Percentiles rank a stretch among this genome's conserved stretches.
phyloP scores from a whole-genome alignment of 2,113 vertebrate species.

The Rhinogobius similis region DNA sequence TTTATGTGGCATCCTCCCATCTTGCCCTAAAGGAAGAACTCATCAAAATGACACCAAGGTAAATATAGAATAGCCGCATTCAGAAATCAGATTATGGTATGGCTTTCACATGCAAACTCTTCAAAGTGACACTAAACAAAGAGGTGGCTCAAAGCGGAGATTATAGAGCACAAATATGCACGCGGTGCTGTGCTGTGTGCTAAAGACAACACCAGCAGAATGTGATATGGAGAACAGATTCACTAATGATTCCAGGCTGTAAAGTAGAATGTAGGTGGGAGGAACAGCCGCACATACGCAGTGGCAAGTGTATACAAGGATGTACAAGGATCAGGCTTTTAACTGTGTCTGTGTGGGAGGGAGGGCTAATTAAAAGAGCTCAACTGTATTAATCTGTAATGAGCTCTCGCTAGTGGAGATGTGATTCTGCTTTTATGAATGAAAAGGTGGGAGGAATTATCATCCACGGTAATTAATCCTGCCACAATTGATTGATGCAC shows the following conservation, averaged over 20 bases:
- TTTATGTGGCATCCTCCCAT: slow-evolving; percentile 11
- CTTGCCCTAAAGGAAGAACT: slow-evolving; percentile 29
- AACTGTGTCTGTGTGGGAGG: slow-evolving; percentile 44
- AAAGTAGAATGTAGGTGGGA: slow-evolving; percentile 17
- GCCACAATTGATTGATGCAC: slow-evolving; percentile 32
- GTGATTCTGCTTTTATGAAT: slow-evolving; percentile 49
- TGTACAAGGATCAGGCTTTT: slow-evolving; percentile 43
- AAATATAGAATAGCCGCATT: slow-evolving; percentile 36
- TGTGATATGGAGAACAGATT: background rate
- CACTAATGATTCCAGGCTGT: slow-evolving; percentile 16
- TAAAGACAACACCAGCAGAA: background rate
- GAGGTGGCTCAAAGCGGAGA: slow-evolving; percentile 28
- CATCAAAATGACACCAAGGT: slow-evolving; percentile 39
- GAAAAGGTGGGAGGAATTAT: slow-evolving; percentile 41
- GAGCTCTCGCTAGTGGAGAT: slow-evolving; percentile 51
- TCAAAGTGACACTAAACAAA: slow-evolving; percentile 43
- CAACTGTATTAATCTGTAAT: slow-evolving; percentile 65
- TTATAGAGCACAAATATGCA: slow-evolving; percentile 34
- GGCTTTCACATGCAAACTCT: slow-evolving; percentile 29
- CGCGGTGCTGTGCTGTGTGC: slow-evolving; percentile 2
- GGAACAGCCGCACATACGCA: slow-evolving; percentile 8
- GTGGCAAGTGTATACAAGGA: slow-evolving; percentile 4
- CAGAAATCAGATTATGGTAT: slow-evolving; percentile 34
- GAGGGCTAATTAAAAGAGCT: slow-evolving; percentile 61
- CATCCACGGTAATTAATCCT: slow-evolving; percentile 40